phyloP scores from a whole-genome alignment of 2,888 invertebrate species.

The Latheticus oryzae region DNA sequence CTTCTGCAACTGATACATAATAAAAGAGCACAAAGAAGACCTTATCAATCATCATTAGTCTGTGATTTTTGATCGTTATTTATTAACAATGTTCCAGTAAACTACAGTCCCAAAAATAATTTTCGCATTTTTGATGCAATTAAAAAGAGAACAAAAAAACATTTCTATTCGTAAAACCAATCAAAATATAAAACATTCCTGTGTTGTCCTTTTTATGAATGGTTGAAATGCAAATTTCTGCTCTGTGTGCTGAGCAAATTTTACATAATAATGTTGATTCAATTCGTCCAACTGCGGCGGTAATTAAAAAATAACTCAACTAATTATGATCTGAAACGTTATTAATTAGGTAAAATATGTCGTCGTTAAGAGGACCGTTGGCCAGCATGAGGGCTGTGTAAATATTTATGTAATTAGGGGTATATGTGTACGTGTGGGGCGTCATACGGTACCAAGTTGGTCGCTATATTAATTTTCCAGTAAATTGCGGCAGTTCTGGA shows the following conservation, averaged over 20 bases:
- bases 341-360: slow-evolving; percentile 42
- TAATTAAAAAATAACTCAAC: slow-evolving; percentile 37
- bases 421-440: slow-evolving; percentile 27
- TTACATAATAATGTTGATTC: slow-evolving; percentile 36
- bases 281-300: slow-evolving; percentile 19
- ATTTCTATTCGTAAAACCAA: slow-evolving; percentile 4
- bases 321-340: slow-evolving; percentile 39
- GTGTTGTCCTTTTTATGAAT: slow-evolving; percentile 32
- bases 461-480: slow-evolving; percentile 24
- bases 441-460: slow-evolving; percentile 1
- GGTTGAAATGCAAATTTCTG: no score
- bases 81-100: not conserved
- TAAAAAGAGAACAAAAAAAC: slow-evolving; percentile 1
- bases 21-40: not conserved
- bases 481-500: slow-evolving; percentile 13
- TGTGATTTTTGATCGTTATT: not conserved
- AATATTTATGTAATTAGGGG: slow-evolving; percentile 45
- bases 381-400: slow-evolving; percentile 30
- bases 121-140: not conserved
- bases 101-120: not conserved
- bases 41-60: slow-evolving; percentile 4
- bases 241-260: slow-evolving; percentile 30
- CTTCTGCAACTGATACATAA: not conserved
- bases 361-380: slow-evolving; percentile 38
- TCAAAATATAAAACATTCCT: no score